Evolutionary conservation across 1,140 invertebrate species (phyloP).

Genomic region (Teleogryllus occipitalis): DNA sequence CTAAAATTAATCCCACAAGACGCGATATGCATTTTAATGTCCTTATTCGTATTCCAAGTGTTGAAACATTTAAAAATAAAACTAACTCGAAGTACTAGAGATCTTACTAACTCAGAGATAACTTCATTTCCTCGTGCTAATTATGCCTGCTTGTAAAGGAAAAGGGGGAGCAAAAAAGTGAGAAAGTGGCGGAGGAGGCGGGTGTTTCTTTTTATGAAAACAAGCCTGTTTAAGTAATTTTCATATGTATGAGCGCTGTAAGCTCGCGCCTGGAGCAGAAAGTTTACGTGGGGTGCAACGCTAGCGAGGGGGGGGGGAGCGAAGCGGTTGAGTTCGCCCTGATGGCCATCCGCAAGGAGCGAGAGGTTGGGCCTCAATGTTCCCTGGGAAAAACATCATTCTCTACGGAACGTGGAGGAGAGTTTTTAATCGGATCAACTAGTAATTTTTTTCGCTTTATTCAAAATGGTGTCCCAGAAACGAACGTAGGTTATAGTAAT

Average conservation of each 20-base stretch:
- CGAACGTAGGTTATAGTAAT: no score
- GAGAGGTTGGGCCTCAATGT: no score
- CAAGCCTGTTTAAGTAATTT: slow-evolving; percentile 5
- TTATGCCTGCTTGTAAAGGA: not conserved
- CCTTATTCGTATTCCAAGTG: not conserved
- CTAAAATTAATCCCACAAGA: not conserved
- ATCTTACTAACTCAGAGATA: not conserved
- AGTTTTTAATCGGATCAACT: no score
- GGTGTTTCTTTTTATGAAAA: not conserved
- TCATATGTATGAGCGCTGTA: not conserved
- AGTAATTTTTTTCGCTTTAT: no score
- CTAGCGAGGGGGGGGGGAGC: no score
- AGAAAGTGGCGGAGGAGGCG: not conserved
- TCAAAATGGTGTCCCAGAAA: no score
- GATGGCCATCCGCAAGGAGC: no score
- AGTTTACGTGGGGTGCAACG: not conserved
- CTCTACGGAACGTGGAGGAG: no score
- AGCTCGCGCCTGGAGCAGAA: not conserved
- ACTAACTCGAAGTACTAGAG: not conserved
- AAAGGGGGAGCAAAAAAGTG: not conserved
- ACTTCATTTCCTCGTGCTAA: not conserved
- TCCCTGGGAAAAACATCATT: no score
- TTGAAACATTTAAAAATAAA: not conserved
- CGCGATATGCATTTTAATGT: not conserved
- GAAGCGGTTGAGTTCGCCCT: not conserved